Conservation (phyloP, 2,888 invertebrate species). For the Operophtera brumata region DNA sequence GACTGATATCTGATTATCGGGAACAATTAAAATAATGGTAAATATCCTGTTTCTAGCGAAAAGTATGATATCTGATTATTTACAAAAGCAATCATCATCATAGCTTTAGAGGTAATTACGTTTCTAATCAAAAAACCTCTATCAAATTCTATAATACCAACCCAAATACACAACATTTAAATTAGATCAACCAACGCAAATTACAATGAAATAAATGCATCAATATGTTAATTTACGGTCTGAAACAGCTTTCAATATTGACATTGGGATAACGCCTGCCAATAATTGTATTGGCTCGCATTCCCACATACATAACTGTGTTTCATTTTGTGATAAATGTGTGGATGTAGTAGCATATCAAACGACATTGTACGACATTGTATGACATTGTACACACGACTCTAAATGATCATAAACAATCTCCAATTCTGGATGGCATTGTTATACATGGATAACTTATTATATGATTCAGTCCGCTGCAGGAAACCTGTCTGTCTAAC, state of each 20-base stretch:
- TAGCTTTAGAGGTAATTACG: too few species aligned
- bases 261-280: constrained; percentile 43
- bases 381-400: constrained; percentile 29
- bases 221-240: constrained; percentile 45
- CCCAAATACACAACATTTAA: constrained; percentile 13
- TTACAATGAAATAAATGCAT: constrained; percentile 39
- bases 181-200: constrained; percentile 20
- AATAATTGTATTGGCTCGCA: constrained; percentile 49
- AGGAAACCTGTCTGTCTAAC: too few species aligned
- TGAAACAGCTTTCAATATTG: constrained; percentile 41
- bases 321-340: constrained; percentile 46
- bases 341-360: constrained; percentile 41
- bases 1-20: too few species aligned
- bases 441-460: too few species aligned
- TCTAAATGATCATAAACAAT: too few species aligned
- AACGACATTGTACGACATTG: too few species aligned
- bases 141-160: neutral
- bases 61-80: too few species aligned
- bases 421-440: too few species aligned
- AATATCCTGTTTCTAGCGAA: too few species aligned
- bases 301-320: constrained; percentile 45
- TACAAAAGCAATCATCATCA: too few species aligned
- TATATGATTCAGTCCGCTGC: too few species aligned
- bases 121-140: neutral
- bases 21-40: too few species aligned